Conservation (phyloP, 1,140 invertebrate species). For the Drosophila navojoa region DNA sequence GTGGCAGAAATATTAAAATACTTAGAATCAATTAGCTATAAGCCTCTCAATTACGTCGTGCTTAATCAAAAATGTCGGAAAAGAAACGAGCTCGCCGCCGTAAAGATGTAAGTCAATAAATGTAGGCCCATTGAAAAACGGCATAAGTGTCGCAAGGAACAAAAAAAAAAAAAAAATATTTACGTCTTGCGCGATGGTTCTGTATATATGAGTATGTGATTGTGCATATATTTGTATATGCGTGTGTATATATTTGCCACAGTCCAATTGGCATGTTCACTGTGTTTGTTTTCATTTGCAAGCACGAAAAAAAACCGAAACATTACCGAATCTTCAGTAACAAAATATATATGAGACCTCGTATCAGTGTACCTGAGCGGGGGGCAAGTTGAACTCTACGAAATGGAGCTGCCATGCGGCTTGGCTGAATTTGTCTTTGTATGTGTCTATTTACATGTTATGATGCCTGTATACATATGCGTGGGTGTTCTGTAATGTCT, state of each 20-base stretch:
- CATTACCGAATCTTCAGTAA: slow-evolving; percentile 13
- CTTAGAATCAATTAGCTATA: slow-evolving; percentile 47
- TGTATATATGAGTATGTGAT: slow-evolving; percentile 1
- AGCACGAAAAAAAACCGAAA: slow-evolving; percentile 3
- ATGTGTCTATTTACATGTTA: slow-evolving; percentile 1
- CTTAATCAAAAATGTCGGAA: slow-evolving; percentile 70
- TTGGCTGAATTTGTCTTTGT: background rate
- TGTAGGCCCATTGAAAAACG: background rate
- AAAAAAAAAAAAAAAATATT: slow-evolving; percentile 12
- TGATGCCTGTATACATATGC: slow-evolving; percentile 10
- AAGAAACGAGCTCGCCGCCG: slow-evolving; percentile 82
- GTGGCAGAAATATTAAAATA: slow-evolving; percentile 68
- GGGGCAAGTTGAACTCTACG: background rate
- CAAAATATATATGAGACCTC: background rate
- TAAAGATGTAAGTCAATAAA: slow-evolving; percentile 78
- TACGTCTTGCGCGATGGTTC: slow-evolving; percentile 10
- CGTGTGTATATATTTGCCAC: slow-evolving; percentile 30
- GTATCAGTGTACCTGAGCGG: background rate
- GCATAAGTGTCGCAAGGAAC: slow-evolving; percentile 8
- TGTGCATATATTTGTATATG: background rate
- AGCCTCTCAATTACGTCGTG: slow-evolving; percentile 9
- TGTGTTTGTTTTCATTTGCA: slow-evolving; percentile 61
- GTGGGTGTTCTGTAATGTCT: slow-evolving; percentile 5
- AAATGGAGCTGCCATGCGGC: slow-evolving; percentile 18
- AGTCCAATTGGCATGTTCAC: slow-evolving; percentile 57